These are phyloP conservation scores for Poeciliopsis retropinna DNA, from an alignment of 2,113 vertebrate species.

Conservation along the genomic window DNA sequence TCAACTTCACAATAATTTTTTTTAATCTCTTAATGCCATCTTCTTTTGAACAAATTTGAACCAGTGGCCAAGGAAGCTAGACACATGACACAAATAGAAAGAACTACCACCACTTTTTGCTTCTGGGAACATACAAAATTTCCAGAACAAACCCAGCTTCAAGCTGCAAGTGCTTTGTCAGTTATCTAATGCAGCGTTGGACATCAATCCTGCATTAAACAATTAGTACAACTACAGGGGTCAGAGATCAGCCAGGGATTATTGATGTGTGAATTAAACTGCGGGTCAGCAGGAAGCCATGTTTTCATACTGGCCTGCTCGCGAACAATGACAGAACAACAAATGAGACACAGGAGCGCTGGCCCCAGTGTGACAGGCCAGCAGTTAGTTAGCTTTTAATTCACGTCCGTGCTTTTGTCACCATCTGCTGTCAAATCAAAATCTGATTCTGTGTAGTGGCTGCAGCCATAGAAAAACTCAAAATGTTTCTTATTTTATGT, in stretches of 20 bases:
- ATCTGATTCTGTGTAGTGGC: slow-evolving; percentile 8
- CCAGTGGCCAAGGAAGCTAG: background rate
- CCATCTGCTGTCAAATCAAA: slow-evolving; percentile 39
- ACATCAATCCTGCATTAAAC: slow-evolving; percentile 80
- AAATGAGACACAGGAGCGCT: slow-evolving; percentile 67
- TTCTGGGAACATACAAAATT: background rate
- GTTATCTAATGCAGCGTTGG: slow-evolving; percentile 71
- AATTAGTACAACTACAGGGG: slow-evolving; percentile 75
- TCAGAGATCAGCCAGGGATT: slow-evolving; percentile 78
- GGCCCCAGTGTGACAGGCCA: slow-evolving; percentile 67
- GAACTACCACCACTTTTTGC: background rate
- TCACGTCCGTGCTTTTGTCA: slow-evolving; percentile 51
- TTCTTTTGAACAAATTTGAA: background rate
- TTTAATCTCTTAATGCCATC: background rate
- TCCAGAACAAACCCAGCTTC: slow-evolving; percentile 39
- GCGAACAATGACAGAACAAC: slow-evolving; percentile 74
- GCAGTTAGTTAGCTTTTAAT: slow-evolving; percentile 66
- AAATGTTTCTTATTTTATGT: background rate
- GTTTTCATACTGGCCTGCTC: slow-evolving; percentile 69
- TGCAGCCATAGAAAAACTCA: background rate
- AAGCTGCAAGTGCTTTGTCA: slow-evolving; percentile 25
- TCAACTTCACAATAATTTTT: background rate
- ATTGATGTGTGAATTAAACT: slow-evolving; percentile 83
- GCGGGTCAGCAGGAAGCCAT: slow-evolving; percentile 82
- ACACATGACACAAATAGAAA: background rate